Base-by-base conservation (phyloP, 2,113 vertebrate species). In the Scolopax mira region DNA sequence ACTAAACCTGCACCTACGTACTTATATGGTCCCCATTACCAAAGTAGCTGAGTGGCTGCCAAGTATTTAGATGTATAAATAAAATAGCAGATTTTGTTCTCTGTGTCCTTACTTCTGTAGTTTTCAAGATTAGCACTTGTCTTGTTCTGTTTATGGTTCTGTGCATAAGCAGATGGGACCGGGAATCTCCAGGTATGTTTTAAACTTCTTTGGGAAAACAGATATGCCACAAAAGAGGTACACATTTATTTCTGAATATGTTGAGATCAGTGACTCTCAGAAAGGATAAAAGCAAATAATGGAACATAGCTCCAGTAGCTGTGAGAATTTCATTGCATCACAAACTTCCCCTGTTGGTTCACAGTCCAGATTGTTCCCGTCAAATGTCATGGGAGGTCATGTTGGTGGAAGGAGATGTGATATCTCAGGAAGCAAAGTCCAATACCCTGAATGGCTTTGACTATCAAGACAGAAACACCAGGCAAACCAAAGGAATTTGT, bases 391-490 rank as follows among this genome's bases (percentile, higher is more conserved):
- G 65, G 61, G 75, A 94, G 92, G 95, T 96, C 85, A 65, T 81
- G 88, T 84, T 84, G 77, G 79, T 96, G 93, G 92, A 97, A 95
- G 96, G 61, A 96, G 93, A 89, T 18, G 81, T 70, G 85, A 58
- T 90, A 90, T 89, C 90, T 95, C 95, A 86, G 92, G 61, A 92
- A 75, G 35, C 88, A 90, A 96, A 97, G 95, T 86, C 85, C 96
- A 86, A 75, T 95, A 88, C 69, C 82, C 88, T 72, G 73, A 64
- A 52, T 51, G 62, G 35, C 73, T 91, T 94, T 92, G 73, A 81
- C 85, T 81, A 5, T 89, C 57, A 95, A 96, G 94, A 88, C 70
- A 81, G 73, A 77, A 71, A 54, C 27, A 73, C 35, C 2, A 3
- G 46, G 28, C 31, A 84, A 80, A 90, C 55, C 79, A 84, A 91